Base-by-base conservation (phyloP, 2,797 vertebrate species). In the Oreonectes daqikongensis region DNA sequence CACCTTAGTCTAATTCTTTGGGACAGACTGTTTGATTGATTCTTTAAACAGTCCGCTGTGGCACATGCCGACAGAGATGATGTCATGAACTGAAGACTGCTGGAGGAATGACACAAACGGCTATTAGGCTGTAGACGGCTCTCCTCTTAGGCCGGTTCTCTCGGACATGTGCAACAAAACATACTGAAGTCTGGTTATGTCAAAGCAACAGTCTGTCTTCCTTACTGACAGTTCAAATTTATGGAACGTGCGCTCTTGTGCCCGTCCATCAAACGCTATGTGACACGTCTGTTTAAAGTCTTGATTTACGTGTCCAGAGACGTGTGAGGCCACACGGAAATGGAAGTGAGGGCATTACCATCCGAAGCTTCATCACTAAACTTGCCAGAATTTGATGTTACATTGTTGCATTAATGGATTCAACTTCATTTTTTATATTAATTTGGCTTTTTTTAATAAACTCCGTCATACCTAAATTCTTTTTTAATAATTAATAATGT, bases 11-110 rank as follows among this genome's bases (percentile, higher is more conserved):
- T 84, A 73, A 83, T 87, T 86, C 74, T 60, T 79, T 50, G 70
- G 69, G 82, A 83, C 84, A 82, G 77, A 88, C 65, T 81, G 82
- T 82, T 81, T 88, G 87, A 90, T 83, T 80, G 85, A 87, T 91
- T 86, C 79, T 77, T 75, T 75, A 66, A 85, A 85, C 78, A 81
- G 84, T 46, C 57, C 12, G 11, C 55, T 77, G 48, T 88, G 87
- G 84, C 88, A 89, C 75, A 57, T 73, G 80, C 59, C 80, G 81
- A 81, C 42, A 77, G 66, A 55, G 44, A 77, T 91, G 89, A 92
- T 90, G 89, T 91, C 90, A 92, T 87, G 73, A 82, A 83, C 72
- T 81, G 81, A 81, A 85, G 85, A 82, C 77, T 79, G 40, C n/a
- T 80, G 42, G 70, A 78, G 72, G 81, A 88, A 83, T 87, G 89